A percentile compares a stretch with the other conserved stretches of the same genome.
Evolutionary conservation across 2,113 vertebrate species (phyloP).

Genomic region (Bubo scandiacus): DNA sequence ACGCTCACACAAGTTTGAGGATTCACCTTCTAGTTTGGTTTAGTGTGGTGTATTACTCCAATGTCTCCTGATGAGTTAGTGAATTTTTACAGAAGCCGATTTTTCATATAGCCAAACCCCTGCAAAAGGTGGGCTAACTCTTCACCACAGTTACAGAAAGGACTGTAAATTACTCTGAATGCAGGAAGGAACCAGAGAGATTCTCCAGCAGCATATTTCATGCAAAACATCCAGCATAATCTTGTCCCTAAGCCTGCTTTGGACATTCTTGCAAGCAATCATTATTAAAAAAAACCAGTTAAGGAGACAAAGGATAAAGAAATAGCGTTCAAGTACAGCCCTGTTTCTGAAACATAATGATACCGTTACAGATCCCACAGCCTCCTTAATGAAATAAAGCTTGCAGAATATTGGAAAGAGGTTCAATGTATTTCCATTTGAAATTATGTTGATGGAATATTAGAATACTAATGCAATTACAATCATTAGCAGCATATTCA

Average conservation of each 20-base stretch:
- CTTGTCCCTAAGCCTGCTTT: not conserved
- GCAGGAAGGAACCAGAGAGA: not conserved
- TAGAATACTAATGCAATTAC: constrained; percentile 14
- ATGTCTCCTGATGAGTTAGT: not conserved
- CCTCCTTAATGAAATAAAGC: not conserved
- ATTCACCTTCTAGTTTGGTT: not conserved
- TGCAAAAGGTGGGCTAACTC: not conserved
- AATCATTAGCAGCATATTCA: constrained; percentile 1
- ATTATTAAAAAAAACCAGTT: not conserved
- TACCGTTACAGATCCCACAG: not conserved
- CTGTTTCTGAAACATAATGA: not conserved
- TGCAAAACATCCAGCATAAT: not conserved
- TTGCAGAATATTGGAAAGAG: not conserved
- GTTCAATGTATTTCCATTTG: not conserved
- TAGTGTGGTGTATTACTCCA: not conserved
- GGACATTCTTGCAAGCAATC: not conserved
- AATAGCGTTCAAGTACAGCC: not conserved
- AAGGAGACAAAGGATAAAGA: not conserved
- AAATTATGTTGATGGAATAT: constrained; percentile 2
- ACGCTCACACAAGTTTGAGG: not conserved
- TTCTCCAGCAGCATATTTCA: not conserved
- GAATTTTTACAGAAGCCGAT: not conserved
- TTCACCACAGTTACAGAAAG: not conserved
- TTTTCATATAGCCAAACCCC: not conserved
- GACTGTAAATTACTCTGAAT: not conserved